phyloP scores from a whole-genome alignment of 1,140 invertebrate species.

The Microplitis mediator region DNA sequence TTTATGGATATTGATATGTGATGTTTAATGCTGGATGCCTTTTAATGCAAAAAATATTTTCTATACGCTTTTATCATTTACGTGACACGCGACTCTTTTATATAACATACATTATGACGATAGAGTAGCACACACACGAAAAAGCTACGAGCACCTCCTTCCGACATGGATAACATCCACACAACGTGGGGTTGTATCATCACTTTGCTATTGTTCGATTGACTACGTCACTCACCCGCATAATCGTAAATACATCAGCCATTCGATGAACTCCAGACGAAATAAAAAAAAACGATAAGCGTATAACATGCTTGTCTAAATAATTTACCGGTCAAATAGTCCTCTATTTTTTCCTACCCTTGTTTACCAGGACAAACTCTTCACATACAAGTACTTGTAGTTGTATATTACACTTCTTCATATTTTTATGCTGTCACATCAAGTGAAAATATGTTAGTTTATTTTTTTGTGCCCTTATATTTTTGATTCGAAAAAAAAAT shows the following conservation, averaged over 20 bases:
- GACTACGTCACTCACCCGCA: slow-evolving; percentile 28
- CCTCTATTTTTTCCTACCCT: not conserved
- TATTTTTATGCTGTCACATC: too few relatives aligned
- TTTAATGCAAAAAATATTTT: too few relatives aligned
- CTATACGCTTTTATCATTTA: slow-evolving; percentile 23
- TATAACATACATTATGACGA: not conserved
- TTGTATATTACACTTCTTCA: too few relatives aligned
- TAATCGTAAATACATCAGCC: slow-evolving; percentile 34
- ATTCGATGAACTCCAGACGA: slow-evolving; percentile 8
- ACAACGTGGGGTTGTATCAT: slow-evolving; percentile 10
- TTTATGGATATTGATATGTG: too few relatives aligned
- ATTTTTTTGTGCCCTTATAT: too few relatives aligned
- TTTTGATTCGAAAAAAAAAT: too few relatives aligned
- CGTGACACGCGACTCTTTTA: slow-evolving; percentile 33
- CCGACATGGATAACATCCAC: slow-evolving; percentile 19
- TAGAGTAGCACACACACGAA: not conserved
- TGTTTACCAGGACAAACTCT: too few relatives aligned
- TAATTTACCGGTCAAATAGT: slow-evolving; percentile 16
- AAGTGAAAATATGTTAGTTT: too few relatives aligned
- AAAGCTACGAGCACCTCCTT: not conserved
- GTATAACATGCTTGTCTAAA: slow-evolving; percentile 20
- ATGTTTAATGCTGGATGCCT: too few relatives aligned
- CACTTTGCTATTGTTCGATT: slow-evolving; percentile 24
- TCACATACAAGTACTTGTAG: too few relatives aligned
- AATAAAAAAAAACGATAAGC: slow-evolving; percentile 12